Evolutionary conservation across 92 coral and sea anemone genomes (phyloP).

Genomic region (Epizoanthus ramosus): DNA sequence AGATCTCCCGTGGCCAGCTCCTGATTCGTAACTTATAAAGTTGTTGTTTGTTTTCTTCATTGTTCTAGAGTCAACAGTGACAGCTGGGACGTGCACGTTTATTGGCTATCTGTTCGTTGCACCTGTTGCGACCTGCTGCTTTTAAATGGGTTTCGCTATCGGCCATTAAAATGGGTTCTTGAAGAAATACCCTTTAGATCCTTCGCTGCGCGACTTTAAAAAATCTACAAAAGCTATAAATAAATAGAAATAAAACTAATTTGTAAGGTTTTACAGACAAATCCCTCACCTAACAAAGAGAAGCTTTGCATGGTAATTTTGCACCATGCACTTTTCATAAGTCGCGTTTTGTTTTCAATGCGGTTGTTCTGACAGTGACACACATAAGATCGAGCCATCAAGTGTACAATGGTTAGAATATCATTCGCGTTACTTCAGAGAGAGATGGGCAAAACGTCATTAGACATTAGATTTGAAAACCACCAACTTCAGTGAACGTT

Average conservation of each 20-base stretch:
- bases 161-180: background rate
- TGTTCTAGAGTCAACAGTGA: slow-evolving; percentile 31
- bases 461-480: too few relatives aligned
- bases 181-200: background rate
- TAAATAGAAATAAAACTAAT: background rate
- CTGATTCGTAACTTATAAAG: background rate
- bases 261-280: background rate
- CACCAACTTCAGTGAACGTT: too few relatives aligned
- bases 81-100: slow-evolving; percentile 3
- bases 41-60: slow-evolving; percentile 18
- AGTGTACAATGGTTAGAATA: background rate
- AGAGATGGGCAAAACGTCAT: background rate
- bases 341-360: background rate
- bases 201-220: background rate
- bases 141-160: slow-evolving; percentile 14
- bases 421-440: background rate
- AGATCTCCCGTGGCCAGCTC: background rate
- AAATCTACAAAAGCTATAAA: background rate
- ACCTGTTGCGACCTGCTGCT: slow-evolving; percentile 47
- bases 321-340: background rate
- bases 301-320: background rate
- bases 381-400: background rate
- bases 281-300: background rate
- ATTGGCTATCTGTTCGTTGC: slow-evolving; percentile 28
- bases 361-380: background rate